phyloP scores from a whole-genome alignment of 2,113 vertebrate genomes.

The Calonectris borealis region DNA sequence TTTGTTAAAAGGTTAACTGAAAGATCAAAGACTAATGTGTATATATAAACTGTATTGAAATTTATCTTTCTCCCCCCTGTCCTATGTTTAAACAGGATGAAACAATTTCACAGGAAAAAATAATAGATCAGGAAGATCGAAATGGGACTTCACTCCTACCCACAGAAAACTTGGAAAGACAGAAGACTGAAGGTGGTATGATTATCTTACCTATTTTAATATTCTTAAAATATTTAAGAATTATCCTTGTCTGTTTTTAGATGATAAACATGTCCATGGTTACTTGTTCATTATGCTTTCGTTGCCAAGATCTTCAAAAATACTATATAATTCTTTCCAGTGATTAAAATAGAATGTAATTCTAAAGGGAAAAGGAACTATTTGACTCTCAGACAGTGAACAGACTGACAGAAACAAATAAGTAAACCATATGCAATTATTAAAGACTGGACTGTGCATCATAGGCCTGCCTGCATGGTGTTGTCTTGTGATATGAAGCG shows the following conservation, averaged over 20 bases:
- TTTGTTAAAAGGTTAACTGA: neutral
- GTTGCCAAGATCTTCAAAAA: neutral
- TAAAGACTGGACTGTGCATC: neutral
- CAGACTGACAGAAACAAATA: neutral
- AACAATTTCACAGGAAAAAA: slow-evolving; percentile 61
- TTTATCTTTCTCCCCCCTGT: slow-evolving; percentile 10
- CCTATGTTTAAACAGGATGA: slow-evolving; percentile 60
- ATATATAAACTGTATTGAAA: neutral
- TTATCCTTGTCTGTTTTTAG: neutral
- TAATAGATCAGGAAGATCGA: slow-evolving; percentile 51
- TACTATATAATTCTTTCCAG: neutral
- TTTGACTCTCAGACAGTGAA: neutral
- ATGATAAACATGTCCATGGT: neutral
- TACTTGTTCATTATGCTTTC: neutral
- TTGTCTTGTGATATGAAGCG: neutral
- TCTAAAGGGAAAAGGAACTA: neutral
- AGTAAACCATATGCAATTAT: neutral
- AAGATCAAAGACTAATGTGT: neutral
- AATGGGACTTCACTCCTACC: slow-evolving; percentile 22
- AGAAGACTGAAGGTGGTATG: slow-evolving; percentile 50
- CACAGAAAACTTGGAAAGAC: slow-evolving; percentile 10
- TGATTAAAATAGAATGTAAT: neutral
- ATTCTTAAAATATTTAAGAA: neutral
- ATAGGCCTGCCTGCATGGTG: neutral
- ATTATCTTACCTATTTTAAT: neutral